Conservation (phyloP, 1,140 invertebrate species). For the Anastatus disparis region DNA sequence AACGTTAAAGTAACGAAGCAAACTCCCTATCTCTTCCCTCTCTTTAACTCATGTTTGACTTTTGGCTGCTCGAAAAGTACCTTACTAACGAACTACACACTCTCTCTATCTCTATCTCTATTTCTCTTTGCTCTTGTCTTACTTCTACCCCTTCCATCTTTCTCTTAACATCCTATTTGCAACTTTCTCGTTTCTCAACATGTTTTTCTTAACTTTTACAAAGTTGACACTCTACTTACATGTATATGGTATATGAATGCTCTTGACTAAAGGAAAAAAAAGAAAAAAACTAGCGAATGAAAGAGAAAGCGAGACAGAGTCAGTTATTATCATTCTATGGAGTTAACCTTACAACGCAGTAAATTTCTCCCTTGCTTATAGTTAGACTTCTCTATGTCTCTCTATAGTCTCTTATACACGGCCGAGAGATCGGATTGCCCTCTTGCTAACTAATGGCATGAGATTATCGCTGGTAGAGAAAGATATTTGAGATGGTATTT, state of each 20-base stretch:
- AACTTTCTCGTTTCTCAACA: background rate
- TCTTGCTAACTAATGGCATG: background rate
- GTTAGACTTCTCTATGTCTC: too few relatives aligned
- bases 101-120: too few relatives aligned
- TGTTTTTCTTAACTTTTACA: too few relatives aligned
- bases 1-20: slow-evolving; percentile 21
- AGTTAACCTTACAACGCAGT: background rate
- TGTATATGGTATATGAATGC: background rate
- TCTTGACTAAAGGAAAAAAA: too few relatives aligned
- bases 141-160: slow-evolving; percentile 4
- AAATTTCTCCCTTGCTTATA: background rate
- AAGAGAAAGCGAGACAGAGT: too few relatives aligned
- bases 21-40: background rate
- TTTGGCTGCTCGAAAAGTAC: slow-evolving; percentile 5
- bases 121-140: too few relatives aligned
- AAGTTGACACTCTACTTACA: too few relatives aligned
- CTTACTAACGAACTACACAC: slow-evolving; percentile 22
- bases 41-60: background rate
- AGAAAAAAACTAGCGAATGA: too few relatives aligned
- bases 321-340: background rate
- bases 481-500: too few relatives aligned
- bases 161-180: background rate
- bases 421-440: background rate
- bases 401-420: background rate
- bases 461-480: background rate